Percentiles rank a stretch among this genome's conserved stretches.
phyloP scores from a whole-genome alignment of 2,113 vertebrate species.

The Pongo abelii region DNA sequence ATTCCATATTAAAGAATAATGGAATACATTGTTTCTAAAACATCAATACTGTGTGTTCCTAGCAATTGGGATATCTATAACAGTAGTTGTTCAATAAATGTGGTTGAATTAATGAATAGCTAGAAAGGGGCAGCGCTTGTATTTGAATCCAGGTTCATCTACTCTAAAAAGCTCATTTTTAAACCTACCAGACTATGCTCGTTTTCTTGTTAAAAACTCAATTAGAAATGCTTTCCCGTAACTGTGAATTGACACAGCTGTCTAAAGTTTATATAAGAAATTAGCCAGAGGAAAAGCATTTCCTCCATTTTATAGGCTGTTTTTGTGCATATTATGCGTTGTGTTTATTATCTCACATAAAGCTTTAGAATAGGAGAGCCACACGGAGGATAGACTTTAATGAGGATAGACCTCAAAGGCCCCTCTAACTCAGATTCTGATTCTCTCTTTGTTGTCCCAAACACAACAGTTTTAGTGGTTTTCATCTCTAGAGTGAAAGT shows the following conservation, averaged over 20 bases:
- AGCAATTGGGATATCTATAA: neutral
- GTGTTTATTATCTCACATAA: neutral
- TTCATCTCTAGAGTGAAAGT: neutral
- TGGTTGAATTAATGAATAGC: neutral
- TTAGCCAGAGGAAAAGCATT: neutral
- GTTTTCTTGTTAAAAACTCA: conserved; percentile 36
- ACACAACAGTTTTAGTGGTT: neutral
- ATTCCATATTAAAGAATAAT: neutral
- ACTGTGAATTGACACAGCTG: neutral
- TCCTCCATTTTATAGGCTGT: conserved; percentile 14
- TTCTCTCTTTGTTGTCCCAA: neutral
- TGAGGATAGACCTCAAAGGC: neutral
- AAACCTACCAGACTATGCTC: neutral
- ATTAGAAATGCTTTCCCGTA: conserved; percentile 27
- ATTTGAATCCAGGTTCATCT: conserved; percentile 7
- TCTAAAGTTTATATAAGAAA: conserved; percentile 17
- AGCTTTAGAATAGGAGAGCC: neutral
- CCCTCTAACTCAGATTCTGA: neutral
- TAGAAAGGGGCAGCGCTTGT: neutral
- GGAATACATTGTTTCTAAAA: conserved; percentile 28
- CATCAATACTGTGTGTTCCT: neutral
- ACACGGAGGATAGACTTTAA: neutral
- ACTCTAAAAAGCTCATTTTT: conserved; percentile 33
- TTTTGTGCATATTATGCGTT: neutral
- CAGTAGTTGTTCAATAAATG: neutral